Base-by-base conservation (phyloP, 2,888 invertebrate species). In the Pandemis heparana region DNA sequence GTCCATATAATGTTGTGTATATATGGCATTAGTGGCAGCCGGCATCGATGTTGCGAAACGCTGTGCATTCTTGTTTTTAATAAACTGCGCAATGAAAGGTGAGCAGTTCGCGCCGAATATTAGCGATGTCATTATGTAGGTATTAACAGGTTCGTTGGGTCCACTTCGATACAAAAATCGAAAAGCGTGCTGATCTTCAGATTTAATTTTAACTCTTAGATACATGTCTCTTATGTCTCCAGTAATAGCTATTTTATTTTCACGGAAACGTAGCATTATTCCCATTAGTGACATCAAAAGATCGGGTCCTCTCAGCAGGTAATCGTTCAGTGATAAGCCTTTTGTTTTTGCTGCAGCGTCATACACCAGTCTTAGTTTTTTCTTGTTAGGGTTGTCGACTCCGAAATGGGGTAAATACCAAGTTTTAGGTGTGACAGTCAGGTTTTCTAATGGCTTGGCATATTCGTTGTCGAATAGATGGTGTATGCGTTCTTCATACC, bases 261-360 rank as follows among this genome's bases (percentile, higher is more conserved):
- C 81, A 53, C 88, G 71, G 70, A 89, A 90, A 1, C 85, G 80
- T 73, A 85, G 79, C 61, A 89, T 61, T 1, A 89, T 83, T 4
- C 85, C 84, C 0, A 82, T 70, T 56, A 90, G 73, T 10, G 86
- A 80, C 9, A 9, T 32, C 4, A 81, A 66, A 10, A 80, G 59
- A 53, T 82, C 81, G 0, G 81, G 80, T 0, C 80, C 81, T 10
- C 65, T 75, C 0, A 80, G 68, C 32, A 81, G 68, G 48, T 76
- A 78, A 63, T 80, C 81, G 62, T 82, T 82, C 8, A 81, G n/a
- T 1, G 51, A 78, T 8, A 63, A n/a, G 7, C 77, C 77, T 1
- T 75, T 14, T 0, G 59, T 38, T n/a, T 74, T 79, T 0, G 70
- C 67, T 2, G 80, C 79, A 1, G 79, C 79, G 38, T 80, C 78